A percentile compares a stretch with the other conserved stretches of the same genome.
Evolutionary conservation across 1,140 invertebrate species (phyloP).

Genomic region (Forficula auricularia): DNA sequence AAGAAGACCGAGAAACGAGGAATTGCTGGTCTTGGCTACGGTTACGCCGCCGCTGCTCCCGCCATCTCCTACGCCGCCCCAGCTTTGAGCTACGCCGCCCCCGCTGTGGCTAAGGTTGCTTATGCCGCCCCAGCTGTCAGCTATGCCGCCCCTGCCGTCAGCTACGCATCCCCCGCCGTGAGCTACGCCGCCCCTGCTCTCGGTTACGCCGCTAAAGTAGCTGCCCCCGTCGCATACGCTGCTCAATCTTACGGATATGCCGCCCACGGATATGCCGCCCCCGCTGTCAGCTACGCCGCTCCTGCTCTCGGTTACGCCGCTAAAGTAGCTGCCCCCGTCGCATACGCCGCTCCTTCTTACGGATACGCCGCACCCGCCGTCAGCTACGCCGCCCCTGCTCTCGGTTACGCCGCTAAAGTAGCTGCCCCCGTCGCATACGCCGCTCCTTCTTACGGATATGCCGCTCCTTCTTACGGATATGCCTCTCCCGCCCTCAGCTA

Average conservation of each 20-base stretch:
- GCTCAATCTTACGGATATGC: neutral
- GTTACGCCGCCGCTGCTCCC: slow-evolving; percentile 3
- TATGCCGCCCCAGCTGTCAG: slow-evolving; percentile 7
- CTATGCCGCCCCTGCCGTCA: slow-evolving; percentile 5
- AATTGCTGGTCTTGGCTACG: slow-evolving; percentile 5
- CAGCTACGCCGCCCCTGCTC: neutral
- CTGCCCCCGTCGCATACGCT: neutral
- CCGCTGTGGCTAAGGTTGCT: slow-evolving; percentile 3
- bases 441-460: neutral
- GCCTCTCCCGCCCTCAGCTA: no score
- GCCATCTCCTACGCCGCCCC: slow-evolving; percentile 1
- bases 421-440: slow-evolving; percentile 1
- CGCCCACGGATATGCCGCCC: neutral
- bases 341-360: neutral
- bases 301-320: neutral
- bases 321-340: neutral
- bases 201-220: no score
- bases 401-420: neutral
- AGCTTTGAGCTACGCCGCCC: slow-evolving; percentile 2
- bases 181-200: slow-evolving; percentile 1
- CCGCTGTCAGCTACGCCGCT: neutral
- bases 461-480: no score
- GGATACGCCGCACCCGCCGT: slow-evolving; percentile 4
- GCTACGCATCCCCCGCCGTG: neutral
- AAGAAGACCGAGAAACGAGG: slow-evolving; percentile 10